Percentiles rank a stretch among this genome's conserved stretches.
Evolutionary conservation across 2,888 invertebrate genomes (phyloP).

Genomic region (Luperina testacea): DNA sequence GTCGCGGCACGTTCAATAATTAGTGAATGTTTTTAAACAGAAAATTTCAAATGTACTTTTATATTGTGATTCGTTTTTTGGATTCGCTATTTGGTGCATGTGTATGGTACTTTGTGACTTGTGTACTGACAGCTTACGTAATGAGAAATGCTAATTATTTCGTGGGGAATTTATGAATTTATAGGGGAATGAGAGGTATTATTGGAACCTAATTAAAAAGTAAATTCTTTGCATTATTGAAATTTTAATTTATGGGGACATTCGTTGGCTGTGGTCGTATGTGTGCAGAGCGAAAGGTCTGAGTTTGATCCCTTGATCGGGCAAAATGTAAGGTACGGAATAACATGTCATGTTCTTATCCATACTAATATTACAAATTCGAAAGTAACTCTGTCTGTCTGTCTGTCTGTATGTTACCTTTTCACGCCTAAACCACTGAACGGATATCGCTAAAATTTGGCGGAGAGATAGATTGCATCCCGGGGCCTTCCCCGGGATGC

Average conservation of each 20-base stretch:
- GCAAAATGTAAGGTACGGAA: neutral
- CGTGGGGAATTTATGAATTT: slow-evolving; percentile 11
- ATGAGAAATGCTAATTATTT: slow-evolving; percentile 51
- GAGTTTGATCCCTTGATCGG: neutral
- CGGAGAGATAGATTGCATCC: no score
- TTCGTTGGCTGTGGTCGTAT: no score
- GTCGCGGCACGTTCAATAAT: slow-evolving; percentile 83
- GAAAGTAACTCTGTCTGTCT: no score
- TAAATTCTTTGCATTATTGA: slow-evolving; percentile 4
- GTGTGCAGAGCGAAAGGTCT: neutral
- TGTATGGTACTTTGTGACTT: neutral
- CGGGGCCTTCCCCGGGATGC: no score
- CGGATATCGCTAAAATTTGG: no score
- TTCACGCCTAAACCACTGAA: no score
- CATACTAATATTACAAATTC: no score
- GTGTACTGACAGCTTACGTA: slow-evolving; percentile 41
- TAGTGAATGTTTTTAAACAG: slow-evolving; percentile 88
- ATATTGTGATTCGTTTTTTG: slow-evolving; percentile 81
- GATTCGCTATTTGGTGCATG: slow-evolving; percentile 75
- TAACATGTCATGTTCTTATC: no score
- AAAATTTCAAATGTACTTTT: slow-evolving; percentile 88
- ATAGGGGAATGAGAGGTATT: slow-evolving; percentile 1
- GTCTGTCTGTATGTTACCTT: no score
- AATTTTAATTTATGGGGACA: neutral
- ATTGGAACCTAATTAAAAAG: slow-evolving; percentile 15